Base-by-base conservation (phyloP, 2,113 vertebrate genomes). In the Motacilla alba region DNA sequence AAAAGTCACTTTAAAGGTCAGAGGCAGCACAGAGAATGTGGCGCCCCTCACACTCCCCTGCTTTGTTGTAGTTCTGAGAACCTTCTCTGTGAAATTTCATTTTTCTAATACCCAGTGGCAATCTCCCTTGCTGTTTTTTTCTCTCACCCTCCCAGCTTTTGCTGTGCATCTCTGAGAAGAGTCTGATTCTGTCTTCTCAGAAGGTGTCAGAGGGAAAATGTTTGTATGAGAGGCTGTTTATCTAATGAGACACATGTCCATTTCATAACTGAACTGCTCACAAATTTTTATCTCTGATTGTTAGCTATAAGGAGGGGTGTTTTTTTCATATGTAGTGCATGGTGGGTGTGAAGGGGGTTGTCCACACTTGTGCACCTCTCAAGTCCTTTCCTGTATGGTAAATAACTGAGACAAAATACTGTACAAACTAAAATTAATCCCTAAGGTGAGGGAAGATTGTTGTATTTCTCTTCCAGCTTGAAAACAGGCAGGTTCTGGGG, bases 1-100 rank as follows among this genome's bases (percentile, higher is more conserved):
- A 73, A 46, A 46, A 66, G 16, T 41, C 15, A 44, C 8, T 91
- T 82, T 10, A 4, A 60, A 87, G 26, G 24, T 16, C 35, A 78
- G 27, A 64, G 11, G 2, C 47, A 82, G 30, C 60, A 35, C 14
- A 39, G 60, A 47, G 15, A 74, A 77, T 47, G 12, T 15, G 8
- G 7, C 18, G 10, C 11, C 7, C 3, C 5, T 24, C 21, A 31
- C 2, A 3, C 2, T 6, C 6, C 1, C 1, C 5, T 44, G 53
- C 55, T 76, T 44, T 67, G 19, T 39, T 63, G n/a, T 6, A 14
- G 8, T 73, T 86, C 80, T 88, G 49, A 60, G 83, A 66, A 63
- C 60, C 6, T 39, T 26, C 43, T 63, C 6, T n/a, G 18, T 84
- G 26, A 33, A 39, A 23, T 68, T 50, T 12, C 16, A 10, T 46